Conservation (phyloP, 1,140 invertebrate genomes). For the Drosophila parvula region DNA sequence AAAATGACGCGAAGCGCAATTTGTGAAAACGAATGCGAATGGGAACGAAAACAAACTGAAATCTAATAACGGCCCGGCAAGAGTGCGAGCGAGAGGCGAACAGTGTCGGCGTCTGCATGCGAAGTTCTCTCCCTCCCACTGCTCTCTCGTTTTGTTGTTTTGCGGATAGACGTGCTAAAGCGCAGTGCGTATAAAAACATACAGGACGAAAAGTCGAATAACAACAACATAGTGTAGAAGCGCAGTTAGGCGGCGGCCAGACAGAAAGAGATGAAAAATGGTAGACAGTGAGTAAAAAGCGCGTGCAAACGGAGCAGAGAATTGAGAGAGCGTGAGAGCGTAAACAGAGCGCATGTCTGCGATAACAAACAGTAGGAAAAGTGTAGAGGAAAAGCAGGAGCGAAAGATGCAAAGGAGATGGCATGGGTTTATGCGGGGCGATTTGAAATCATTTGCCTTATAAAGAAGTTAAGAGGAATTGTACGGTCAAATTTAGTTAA, state of each 20-base stretch:
- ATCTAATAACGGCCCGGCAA: slow-evolving; percentile 68
- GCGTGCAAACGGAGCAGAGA: slow-evolving; percentile 14
- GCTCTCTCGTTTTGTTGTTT: slow-evolving; percentile 33
- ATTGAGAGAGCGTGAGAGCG: slow-evolving; percentile 20
- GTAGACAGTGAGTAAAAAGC: slow-evolving; percentile 26
- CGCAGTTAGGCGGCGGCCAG: slow-evolving; percentile 55
- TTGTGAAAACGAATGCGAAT: slow-evolving; percentile 78
- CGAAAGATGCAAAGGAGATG: background rate
- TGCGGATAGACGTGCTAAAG: slow-evolving; percentile 76
- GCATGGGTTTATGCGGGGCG: slow-evolving; percentile 9
- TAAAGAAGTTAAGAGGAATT: background rate
- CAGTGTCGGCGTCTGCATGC: slow-evolving; percentile 44
- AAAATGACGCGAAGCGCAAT: slow-evolving; percentile 80
- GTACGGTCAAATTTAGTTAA: background rate
- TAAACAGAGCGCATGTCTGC: slow-evolving; percentile 61
- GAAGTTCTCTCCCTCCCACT: slow-evolving; percentile 1
- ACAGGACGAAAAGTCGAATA: slow-evolving; percentile 63
- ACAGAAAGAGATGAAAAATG: slow-evolving; percentile 26
- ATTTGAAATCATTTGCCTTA: background rate
- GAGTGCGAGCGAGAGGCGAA: slow-evolving; percentile 61
- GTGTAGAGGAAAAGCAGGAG: background rate
- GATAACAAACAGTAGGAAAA: slow-evolving; percentile 24
- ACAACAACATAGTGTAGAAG: slow-evolving; percentile 37
- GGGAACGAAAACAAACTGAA: slow-evolving; percentile 80
- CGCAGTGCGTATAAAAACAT: slow-evolving; percentile 79